Evolutionary conservation across 2,797 vertebrate genomes (phyloP), one percentile per base, ranked within the genome.

Genomic region (Sandelia bainsii): DNA sequence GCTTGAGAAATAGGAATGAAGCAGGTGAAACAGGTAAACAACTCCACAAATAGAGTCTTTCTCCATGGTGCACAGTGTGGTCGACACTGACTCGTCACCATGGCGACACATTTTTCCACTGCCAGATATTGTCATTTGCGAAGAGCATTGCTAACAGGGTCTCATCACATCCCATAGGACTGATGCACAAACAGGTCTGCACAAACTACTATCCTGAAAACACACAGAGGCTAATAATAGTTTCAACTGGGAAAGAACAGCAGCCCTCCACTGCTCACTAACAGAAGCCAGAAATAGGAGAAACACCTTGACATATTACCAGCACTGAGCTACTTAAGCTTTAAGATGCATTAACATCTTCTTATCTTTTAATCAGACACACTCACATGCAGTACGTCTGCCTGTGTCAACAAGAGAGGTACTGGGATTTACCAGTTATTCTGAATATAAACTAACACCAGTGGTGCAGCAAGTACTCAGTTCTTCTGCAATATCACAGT

Each of bases 81-180:
- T 72, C 71, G 68, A 84, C 69, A 76, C 53, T 49, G 83, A 85
- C 45, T 71, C 58, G 80, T 93, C 86, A 85, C 91, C 88, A 92
- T 91, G 87, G 89, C 13, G 71, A 88, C 91, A 85, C 73, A 73
- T 85, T 82, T 81, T 79, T 76, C 80, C 71, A 61, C 52, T 73
- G 54, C 57, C 62, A 63, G 77, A 72, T 73, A 78, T 61, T 84
- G 83, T 78, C 73, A 82, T 80, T 87, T 86, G 56, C 29, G 16
- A 29, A 67, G 44, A 80, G 70, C 0, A 0, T 22, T 17, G 48
- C 51, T 29, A 67, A 77, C 56, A 40, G 19, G 32, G 69, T 34
- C 63, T 75, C 39, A 65, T 69, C 64, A 40, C 50, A 68, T 79
- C 75, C 66, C 14, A 22, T 54, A 42, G 59, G 49, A 59, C 40